A percentile compares a stretch with the other conserved stretches of the same genome.
These are phyloP conservation scores for Phyllostomus hastatus DNA, from an alignment of 2,113 vertebrate species.

Conservation along the genomic window DNA sequence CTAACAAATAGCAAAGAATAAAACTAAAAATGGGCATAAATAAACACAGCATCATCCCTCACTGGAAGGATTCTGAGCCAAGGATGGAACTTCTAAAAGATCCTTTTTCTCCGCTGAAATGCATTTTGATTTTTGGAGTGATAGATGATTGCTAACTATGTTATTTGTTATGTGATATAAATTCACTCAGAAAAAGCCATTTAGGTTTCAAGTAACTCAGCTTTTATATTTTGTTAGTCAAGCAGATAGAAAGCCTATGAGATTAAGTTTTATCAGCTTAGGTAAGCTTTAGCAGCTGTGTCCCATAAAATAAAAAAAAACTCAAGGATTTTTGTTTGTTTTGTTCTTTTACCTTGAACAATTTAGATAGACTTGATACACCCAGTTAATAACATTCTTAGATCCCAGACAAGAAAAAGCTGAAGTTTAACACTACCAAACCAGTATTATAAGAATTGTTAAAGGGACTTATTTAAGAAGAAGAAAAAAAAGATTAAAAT, in stretches of 20 bases:
- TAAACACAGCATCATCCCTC: neutral
- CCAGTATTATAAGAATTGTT: neutral
- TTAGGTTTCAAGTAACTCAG: neutral
- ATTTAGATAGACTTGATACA: slow-evolving; percentile 5
- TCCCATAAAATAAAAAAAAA: neutral
- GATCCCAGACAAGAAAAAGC: neutral
- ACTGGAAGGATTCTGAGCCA: neutral
- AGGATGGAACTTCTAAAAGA: neutral
- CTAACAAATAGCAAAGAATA: neutral
- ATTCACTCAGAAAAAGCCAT: neutral
- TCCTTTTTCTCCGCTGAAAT: neutral
- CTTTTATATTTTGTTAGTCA: neutral
- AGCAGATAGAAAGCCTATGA: neutral
- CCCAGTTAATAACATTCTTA: neutral
- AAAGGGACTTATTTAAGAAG: neutral
- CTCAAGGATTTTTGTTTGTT: neutral
- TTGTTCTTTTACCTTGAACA: neutral
- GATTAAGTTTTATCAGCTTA: neutral
- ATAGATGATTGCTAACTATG: neutral
- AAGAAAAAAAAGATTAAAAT: neutral
- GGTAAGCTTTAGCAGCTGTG: neutral
- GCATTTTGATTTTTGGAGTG: neutral
- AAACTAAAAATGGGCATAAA: neutral
- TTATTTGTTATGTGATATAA: neutral
- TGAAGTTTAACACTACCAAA: neutral